A percentile compares a stretch with the other conserved stretches of the same genome.
Conservation (phyloP, 2,888 invertebrate genomes). For the Gymnocheta viridis region DNA sequence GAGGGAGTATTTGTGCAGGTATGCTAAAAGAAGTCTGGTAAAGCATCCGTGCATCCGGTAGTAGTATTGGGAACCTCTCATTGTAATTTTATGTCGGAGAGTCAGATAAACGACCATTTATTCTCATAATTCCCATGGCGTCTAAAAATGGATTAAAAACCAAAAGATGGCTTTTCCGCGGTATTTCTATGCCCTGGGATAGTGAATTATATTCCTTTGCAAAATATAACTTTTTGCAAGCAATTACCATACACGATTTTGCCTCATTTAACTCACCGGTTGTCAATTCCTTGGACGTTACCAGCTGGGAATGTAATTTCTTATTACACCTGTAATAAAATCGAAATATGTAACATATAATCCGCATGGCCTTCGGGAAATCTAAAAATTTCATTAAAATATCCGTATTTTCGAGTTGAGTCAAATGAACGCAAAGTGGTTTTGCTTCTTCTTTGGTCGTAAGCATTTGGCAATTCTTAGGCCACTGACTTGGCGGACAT, state of each 20-base stretch:
- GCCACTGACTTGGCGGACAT: neutral
- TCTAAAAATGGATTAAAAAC: constrained; percentile 17
- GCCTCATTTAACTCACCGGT: neutral
- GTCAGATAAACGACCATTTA: neutral
- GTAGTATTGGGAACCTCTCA: constrained; percentile 4
- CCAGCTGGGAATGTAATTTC: neutral
- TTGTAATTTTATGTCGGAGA: neutral
- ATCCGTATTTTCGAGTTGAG: neutral
- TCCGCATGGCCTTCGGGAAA: neutral
- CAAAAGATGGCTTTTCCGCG: constrained; percentile 11
- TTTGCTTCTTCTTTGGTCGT: neutral
- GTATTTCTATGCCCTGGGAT: neutral
- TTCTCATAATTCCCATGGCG: neutral
- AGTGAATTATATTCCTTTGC: neutral
- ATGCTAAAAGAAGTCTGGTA: neutral
- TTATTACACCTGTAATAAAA: constrained; percentile 4
- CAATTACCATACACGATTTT: neutral
- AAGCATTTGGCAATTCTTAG: neutral
- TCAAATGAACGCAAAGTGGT: neutral
- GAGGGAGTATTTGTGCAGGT: too few relatives aligned
- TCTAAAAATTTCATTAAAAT: constrained; percentile 1
- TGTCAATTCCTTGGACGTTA: neutral
- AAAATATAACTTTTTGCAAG: constrained; percentile 8
- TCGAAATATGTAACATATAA: neutral
- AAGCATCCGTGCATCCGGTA: constrained; percentile 7